Evolutionary conservation across 2,113 vertebrate species (phyloP), one percentile per base, ranked within the genome.

Genomic region (Ciconia stormi): DNA sequence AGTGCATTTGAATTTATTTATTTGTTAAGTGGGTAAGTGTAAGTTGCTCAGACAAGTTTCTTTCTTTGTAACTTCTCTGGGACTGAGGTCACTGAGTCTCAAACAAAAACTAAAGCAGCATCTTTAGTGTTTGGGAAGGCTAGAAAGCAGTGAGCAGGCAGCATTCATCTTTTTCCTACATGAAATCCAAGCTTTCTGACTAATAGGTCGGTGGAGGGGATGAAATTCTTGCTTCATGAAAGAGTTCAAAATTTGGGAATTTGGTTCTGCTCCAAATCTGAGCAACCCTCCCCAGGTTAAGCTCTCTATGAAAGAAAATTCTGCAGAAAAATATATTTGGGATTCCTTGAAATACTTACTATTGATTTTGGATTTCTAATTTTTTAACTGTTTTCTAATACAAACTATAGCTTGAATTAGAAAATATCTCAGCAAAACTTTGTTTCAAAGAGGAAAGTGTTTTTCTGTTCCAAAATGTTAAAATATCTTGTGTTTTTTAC

Each of bases 21-120:
- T 77, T 97, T 96, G 84, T 93, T 62, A 90, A 95, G 74, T 79
- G 91, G 89, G 73, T 78, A 89, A 91, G 40, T 0, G 53, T 82
- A 93, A 94, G 74, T 80, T 96, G 95, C 89, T 93, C 93, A 90
- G 85, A 85, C 94, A 95, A 96, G 87, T 91, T 85, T 87, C 67
- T 85, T 82, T 66, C 67, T 85, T 82, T 66, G 29, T 85, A 86
- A 56, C 25, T 90, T 96, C 40, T 76, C 70, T 87, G 62, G 82
- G 49, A 55, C 63, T 93, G 89, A 95, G 82, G 38, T 93, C 2
- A 2, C 55, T 0, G 11, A 86, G 34, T 47, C 62, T 83, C 38
- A 82, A 59, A 72, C 29, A 10, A 89, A 84, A 87, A 50, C 29
- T 71, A 32, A 36, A 84, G 32, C 86, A 95, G 73, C 58, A 53